These are phyloP conservation scores for Leucoraja erinaceus DNA, from an alignment of 2,113 vertebrate species.

Conservation along the genomic window DNA sequence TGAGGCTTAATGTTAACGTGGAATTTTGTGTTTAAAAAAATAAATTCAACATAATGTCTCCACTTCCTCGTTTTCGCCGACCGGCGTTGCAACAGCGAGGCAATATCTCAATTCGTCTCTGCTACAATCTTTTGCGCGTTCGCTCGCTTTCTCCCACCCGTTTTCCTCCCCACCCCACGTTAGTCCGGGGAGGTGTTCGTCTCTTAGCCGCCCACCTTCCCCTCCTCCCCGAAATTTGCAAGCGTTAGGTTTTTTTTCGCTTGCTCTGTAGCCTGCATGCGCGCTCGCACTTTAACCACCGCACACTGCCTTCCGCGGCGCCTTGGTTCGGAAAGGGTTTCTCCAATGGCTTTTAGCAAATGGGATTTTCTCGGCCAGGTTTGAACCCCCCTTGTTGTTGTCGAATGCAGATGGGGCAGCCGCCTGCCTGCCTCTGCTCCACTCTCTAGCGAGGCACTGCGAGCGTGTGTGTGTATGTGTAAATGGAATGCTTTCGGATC, in stretches of 20 bases:
- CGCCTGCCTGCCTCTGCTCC: background rate
- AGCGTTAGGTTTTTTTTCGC: background rate
- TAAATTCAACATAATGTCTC: background rate
- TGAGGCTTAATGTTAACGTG: background rate
- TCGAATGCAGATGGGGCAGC: background rate
- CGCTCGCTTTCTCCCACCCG: background rate
- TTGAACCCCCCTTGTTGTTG: background rate
- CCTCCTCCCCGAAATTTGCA: background rate
- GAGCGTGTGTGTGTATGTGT: background rate
- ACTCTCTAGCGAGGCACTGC: background rate
- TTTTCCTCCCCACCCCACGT: slow-evolving; percentile 39
- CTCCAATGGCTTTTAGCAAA: background rate
- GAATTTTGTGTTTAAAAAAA: background rate
- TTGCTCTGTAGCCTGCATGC: slow-evolving; percentile 41
- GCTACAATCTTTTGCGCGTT: background rate
- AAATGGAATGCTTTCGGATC: background rate
- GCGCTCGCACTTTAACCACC: slow-evolving; percentile 38
- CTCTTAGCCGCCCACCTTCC: background rate
- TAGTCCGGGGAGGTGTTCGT: slow-evolving; percentile 24
- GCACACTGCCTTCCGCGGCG: slow-evolving; percentile 34
- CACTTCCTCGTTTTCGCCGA: background rate
- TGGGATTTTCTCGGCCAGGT: background rate
- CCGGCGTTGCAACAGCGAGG: background rate
- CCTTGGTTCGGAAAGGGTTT: background rate
- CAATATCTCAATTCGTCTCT: background rate